A percentile compares a stretch with the other conserved stretches of the same genome.
phyloP scores from a whole-genome alignment of 2,113 vertebrate species.

The Spea bombifrons region DNA sequence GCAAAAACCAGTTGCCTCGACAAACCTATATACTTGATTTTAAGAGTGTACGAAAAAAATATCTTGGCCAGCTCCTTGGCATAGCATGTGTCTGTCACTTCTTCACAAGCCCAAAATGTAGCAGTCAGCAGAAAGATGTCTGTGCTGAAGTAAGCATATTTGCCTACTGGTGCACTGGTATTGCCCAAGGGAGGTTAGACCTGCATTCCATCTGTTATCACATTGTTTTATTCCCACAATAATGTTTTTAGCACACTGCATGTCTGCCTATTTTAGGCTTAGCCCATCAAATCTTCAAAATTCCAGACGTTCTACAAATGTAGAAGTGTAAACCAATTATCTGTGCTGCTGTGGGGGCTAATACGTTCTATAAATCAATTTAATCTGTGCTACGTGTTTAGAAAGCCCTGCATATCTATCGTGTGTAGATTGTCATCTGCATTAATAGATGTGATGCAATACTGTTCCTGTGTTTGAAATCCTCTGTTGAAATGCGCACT shows the following conservation, averaged over 20 bases:
- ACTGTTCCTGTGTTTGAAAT: neutral
- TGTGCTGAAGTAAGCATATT: slow-evolving; percentile 25
- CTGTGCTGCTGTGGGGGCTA: neutral
- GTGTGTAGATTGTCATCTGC: no score
- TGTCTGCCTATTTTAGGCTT: neutral
- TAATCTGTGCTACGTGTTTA: no score
- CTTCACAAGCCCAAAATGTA: neutral
- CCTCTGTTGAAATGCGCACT: neutral
- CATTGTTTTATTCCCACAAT: slow-evolving; percentile 11
- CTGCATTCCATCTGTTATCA: neutral
- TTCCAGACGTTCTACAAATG: neutral
- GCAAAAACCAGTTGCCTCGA: neutral
- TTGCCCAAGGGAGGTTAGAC: neutral
- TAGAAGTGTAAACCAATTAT: neutral
- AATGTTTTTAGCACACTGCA: neutral
- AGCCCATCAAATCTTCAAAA: slow-evolving; percentile 4
- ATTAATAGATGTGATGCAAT: no score
- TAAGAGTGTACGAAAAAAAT: neutral
- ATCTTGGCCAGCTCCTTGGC: neutral
- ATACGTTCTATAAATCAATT: no score
- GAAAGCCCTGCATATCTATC: no score
- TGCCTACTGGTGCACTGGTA: slow-evolving; percentile 17
- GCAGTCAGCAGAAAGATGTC: slow-evolving; percentile 23
- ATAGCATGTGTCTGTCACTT: slow-evolving; percentile 4
- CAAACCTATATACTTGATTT: slow-evolving; percentile 14